Evolutionary conservation across 2,888 invertebrate genomes (phyloP), one percentile per base, ranked within the genome.

Genomic region (Prenolepis imparis): DNA sequence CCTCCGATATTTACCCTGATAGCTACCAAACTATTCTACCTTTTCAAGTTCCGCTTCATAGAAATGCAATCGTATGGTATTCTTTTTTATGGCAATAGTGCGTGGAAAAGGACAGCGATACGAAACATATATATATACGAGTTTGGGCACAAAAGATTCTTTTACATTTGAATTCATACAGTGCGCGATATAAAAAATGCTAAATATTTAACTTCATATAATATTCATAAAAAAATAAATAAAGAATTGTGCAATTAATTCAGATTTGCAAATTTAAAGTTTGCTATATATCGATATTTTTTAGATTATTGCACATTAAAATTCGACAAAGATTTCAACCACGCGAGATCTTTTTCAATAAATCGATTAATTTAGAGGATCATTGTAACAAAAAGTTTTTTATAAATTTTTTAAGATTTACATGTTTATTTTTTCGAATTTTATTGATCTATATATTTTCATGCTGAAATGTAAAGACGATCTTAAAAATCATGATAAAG

Each of bases 21-120:
- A 72, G 73, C 59, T 61, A 78, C 59, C 78, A 21, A 78, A 70
- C 72, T 72, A 44, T 72, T 59, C 59, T 59, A 15, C 32, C 78
- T 78, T 78, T 72, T 52, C 59, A 36, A 59, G 44, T 67, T 70
- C 3, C 59, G 28, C 18, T 32, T 72, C 24, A 18, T 28, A 44
- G 73, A 78, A 78, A 78, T 48, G 73, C 18, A 72, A 18, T 59
- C 78, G 44, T 72, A 77, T 3, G 41, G 9, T 77, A 59, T 78
- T 57, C 59, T 44, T 78, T 70, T 78, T 44, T 72, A 21, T 18
- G 41, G 32, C 70, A 59, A 70, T 59, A 28, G 28, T n/a, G 57
- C 15, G 15, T 39, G 12, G 36, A 21, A 28, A 32, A 68, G 39
- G 44, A 24, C 15, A 48, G 6, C 59, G 24, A 59, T 59, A 24